Percentiles rank a stretch among this genome's conserved stretches.
phyloP scores from a whole-genome alignment of 2,888 invertebrate genomes.

The Philereme vetulata region DNA sequence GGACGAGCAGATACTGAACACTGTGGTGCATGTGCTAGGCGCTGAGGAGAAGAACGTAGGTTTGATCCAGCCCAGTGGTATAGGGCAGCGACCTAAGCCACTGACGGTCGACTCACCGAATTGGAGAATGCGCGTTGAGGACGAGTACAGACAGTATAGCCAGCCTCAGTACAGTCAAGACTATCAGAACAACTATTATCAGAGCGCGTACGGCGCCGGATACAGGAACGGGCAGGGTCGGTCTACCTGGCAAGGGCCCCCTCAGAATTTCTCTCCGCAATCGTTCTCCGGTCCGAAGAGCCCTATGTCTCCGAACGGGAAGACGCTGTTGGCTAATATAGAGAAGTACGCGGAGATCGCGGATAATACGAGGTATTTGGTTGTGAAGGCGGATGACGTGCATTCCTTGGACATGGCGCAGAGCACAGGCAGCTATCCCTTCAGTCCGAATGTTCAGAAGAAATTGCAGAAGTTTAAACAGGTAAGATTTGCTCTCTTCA shows the following conservation, averaged over 20 bases:
- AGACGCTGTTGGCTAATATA: slow-evolving; percentile 66
- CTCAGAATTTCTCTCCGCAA: slow-evolving; percentile 59
- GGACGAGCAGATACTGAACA: slow-evolving; percentile 88
- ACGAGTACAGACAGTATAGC: slow-evolving; percentile 50
- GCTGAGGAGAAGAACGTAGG: slow-evolving; percentile 89
- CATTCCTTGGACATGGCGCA: slow-evolving; percentile 83
- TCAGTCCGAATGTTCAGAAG: slow-evolving; percentile 84
- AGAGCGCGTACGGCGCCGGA: slow-evolving; percentile 45
- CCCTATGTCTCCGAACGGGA: slow-evolving; percentile 68
- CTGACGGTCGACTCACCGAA: slow-evolving; percentile 83
- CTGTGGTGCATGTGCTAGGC: slow-evolving; percentile 86
- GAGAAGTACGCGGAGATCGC: slow-evolving; percentile 63
- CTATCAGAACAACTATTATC: slow-evolving; percentile 54
- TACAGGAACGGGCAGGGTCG: slow-evolving; percentile 58
- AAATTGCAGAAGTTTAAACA: slow-evolving; percentile 84
- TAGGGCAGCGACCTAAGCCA: slow-evolving; percentile 90
- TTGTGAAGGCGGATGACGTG: slow-evolving; percentile 84
- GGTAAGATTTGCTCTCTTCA: slow-evolving; percentile 69
- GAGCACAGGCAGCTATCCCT: slow-evolving; percentile 81
- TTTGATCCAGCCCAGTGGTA: slow-evolving; percentile 88
- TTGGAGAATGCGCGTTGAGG: slow-evolving; percentile 63
- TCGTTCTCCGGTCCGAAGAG: slow-evolving; percentile 58
- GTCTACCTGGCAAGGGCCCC: slow-evolving; percentile 42
- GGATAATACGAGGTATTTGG: slow-evolving; percentile 76
- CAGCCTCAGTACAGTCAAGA: slow-evolving; percentile 58